These are phyloP conservation scores for Chromoteleia sp. DNA, from an alignment of 2,888 invertebrate species.

Conservation along the genomic window DNA sequence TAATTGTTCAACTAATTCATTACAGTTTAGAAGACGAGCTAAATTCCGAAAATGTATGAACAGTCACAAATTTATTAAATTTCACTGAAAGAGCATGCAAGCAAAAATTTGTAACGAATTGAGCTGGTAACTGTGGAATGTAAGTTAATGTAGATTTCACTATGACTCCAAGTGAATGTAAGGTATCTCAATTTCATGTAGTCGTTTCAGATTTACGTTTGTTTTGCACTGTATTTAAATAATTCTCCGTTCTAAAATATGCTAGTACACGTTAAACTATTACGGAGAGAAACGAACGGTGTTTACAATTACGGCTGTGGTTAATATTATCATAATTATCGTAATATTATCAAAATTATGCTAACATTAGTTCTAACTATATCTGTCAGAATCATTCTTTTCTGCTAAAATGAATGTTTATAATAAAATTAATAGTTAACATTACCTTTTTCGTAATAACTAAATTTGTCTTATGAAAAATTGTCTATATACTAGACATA, in stretches of 20 bases:
- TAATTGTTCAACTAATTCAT: too few species aligned
- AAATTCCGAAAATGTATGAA: too few species aligned
- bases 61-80: conserved; percentile 6
- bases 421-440: conserved; percentile 3
- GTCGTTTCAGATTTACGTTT: conserved; percentile 33
- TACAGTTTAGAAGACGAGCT: too few species aligned
- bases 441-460: conserved; percentile 3
- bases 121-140: conserved; percentile 15
- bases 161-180: conserved; percentile 23
- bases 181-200: conserved; percentile 34
- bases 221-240: conserved; percentile 18
- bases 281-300: too few species aligned
- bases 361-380: too few species aligned
- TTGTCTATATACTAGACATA: too few species aligned
- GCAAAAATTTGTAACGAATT: conserved; percentile 21
- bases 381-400: too few species aligned
- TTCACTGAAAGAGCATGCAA: not conserved
- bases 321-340: too few species aligned
- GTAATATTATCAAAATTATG: too few species aligned
- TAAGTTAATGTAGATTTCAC: conserved; percentile 18
- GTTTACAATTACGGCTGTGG: too few species aligned
- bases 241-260: conserved; percentile 22
- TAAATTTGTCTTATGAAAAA: too few species aligned
- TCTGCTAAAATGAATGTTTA: too few species aligned
- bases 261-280: not conserved